Base-by-base conservation (phyloP, 2,888 invertebrate species). In the Dynastes hyllus region DNA sequence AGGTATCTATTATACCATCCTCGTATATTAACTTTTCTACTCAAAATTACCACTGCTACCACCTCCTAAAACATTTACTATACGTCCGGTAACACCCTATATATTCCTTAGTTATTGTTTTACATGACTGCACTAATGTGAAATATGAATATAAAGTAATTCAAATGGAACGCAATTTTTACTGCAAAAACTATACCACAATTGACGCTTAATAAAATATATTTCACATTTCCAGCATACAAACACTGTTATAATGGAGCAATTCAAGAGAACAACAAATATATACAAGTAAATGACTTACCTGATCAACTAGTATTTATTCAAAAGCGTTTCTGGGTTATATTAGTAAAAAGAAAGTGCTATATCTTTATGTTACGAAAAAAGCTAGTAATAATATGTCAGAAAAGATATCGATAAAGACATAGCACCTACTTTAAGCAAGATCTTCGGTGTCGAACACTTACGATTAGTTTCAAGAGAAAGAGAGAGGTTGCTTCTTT, bases 281-380 rank as follows among this genome's bases (percentile, higher is more conserved):
- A 63, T 63, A 63, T 63, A 32, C 32, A 69, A 51, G 27, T 53
- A 32, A 51, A 69, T 69, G 51, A 69, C 69, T 69, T 69, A 69
- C 69, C 69, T 69, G 69, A 51, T 69, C 50, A 2, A 16, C 55
- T 51, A 69, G 51, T 11, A 51, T 29, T 22, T 53, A 51, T 69
- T 69, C 22, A 58, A 58, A 58, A 58, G 32, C 63, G 13, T 63
- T 32, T 27, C 29, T 29, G 11, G 29, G 11, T 51, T 45, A 51
- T 1, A 11, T 45, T 69, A 11, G 11, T n/a, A 2, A 40, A n/a
- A 27, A 32, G 27, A 66, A 66, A 66, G 32, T 40, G 66, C 22
- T 29, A 29, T 27, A 61, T 61, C 22, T 61, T 58, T 58, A 51
- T 11, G 9, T 51, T 53, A n/a, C 6, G 1, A 53, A 16, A 1